Evolutionary conservation across 2,797 vertebrate species (phyloP).

Genomic region (Scolopax bukidnonensis): DNA sequence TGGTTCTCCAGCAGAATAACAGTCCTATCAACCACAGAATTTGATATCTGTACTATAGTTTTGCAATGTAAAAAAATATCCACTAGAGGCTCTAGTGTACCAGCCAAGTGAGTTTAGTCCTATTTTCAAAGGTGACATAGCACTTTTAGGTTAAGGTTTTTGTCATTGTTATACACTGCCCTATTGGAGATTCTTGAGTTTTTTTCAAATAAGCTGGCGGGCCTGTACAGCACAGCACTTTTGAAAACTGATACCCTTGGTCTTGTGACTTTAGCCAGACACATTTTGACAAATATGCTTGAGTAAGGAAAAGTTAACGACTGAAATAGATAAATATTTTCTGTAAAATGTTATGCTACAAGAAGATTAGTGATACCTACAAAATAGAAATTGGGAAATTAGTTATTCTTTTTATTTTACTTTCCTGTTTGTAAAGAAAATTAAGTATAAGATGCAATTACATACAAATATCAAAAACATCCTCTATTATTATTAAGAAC

Average conservation of each 20-base stretch:
- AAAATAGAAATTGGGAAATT: not conserved
- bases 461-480: not conserved
- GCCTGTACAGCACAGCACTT: not conserved
- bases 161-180: not conserved
- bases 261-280: not conserved
- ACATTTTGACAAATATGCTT: not conserved
- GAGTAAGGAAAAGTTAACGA: not conserved
- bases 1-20: not conserved
- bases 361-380: not conserved
- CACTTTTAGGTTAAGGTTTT: not conserved
- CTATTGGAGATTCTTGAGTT: not conserved
- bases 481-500: not conserved
- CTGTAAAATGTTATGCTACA: not conserved
- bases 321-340: not conserved
- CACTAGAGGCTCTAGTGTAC: conserved; percentile 11
- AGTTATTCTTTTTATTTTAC: not conserved
- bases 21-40: not conserved
- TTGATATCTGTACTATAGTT: not conserved
- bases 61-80: not conserved
- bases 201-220: not conserved
- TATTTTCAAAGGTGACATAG: not conserved
- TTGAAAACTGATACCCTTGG: not conserved
- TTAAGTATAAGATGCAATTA: not conserved
- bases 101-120: not conserved
- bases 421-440: not conserved